phyloP scores from a whole-genome alignment of 2,113 vertebrate genomes.

The Dasyornis broadbenti region DNA sequence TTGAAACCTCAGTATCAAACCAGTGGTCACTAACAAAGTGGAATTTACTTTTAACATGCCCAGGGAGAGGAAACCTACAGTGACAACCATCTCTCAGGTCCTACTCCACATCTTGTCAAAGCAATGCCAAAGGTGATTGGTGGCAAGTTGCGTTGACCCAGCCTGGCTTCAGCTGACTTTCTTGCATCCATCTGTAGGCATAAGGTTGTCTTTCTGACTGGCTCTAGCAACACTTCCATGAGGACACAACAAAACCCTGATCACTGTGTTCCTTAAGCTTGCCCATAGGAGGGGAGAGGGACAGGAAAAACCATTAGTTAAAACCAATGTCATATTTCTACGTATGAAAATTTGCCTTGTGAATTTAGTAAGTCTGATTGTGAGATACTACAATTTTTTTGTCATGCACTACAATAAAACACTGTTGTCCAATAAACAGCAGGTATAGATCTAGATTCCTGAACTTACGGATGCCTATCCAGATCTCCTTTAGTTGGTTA shows the following conservation, averaged over 20 bases:
- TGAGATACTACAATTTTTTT: background rate
- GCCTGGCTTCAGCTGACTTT: background rate
- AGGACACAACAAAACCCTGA: background rate
- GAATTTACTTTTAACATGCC: background rate
- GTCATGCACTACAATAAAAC: background rate
- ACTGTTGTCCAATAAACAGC: background rate
- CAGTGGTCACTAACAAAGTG: accelerated
- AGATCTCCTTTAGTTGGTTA: background rate
- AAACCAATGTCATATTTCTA: background rate
- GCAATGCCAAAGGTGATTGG: background rate
- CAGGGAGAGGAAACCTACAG: background rate
- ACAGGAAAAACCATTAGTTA: background rate
- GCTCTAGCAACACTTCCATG: background rate
- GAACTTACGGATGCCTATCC: background rate
- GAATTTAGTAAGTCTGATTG: background rate
- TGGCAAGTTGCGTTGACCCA: background rate
- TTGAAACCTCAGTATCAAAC: background rate
- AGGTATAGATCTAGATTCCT: background rate
- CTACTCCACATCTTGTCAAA: background rate
- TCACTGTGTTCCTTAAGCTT: background rate
- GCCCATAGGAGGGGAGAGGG: background rate
- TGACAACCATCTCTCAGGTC: background rate
- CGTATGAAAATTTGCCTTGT: background rate
- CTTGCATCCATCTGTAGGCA: background rate
- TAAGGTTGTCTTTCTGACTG: background rate